Percentiles rank a stretch among this genome's conserved stretches.
These are phyloP conservation scores for Callopanchax toddi DNA, from an alignment of 2,113 vertebrate species.

Conservation along the genomic window DNA sequence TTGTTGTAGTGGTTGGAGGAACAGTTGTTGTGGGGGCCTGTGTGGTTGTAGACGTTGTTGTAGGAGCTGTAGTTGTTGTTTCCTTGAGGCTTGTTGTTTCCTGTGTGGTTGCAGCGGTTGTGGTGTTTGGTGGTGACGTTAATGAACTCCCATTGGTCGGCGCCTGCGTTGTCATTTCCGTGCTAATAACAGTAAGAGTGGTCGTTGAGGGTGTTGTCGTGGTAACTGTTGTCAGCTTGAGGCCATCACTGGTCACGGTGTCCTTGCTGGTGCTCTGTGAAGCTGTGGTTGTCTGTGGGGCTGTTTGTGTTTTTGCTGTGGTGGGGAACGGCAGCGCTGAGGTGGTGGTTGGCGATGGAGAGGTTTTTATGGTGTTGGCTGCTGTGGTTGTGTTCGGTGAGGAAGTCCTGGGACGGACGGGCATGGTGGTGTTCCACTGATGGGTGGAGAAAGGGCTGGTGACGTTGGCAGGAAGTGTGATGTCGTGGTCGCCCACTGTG, in stretches of 20 bases:
- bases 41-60: slow-evolving; percentile 44
- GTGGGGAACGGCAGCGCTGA: slow-evolving; percentile 22
- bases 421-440: slow-evolving; percentile 69
- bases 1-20: slow-evolving; percentile 53
- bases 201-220: slow-evolving; percentile 61
- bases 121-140: slow-evolving; percentile 29
- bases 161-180: slow-evolving; percentile 20
- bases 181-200: slow-evolving; percentile 60
- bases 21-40: slow-evolving; percentile 32
- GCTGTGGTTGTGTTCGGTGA: slow-evolving; percentile 13
- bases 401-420: slow-evolving; percentile 49
- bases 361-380: slow-evolving; percentile 11
- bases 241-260: slow-evolving; percentile 60
- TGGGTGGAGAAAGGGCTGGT: slow-evolving; percentile 77
- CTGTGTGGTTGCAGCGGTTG: slow-evolving; percentile 22
- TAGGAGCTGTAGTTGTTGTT: slow-evolving; percentile 37
- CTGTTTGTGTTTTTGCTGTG: slow-evolving; percentile 6
- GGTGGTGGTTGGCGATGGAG: slow-evolving; percentile 25
- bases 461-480: slow-evolving; percentile 67
- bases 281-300: not conserved
- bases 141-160: slow-evolving; percentile 47
- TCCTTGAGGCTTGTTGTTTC: too few species aligned
- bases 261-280: slow-evolving; percentile 27
- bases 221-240: slow-evolving; percentile 68
- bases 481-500: slow-evolving; percentile 70